Base-by-base conservation (phyloP, 1,140 invertebrate genomes). In the Drosophila tani region DNA sequence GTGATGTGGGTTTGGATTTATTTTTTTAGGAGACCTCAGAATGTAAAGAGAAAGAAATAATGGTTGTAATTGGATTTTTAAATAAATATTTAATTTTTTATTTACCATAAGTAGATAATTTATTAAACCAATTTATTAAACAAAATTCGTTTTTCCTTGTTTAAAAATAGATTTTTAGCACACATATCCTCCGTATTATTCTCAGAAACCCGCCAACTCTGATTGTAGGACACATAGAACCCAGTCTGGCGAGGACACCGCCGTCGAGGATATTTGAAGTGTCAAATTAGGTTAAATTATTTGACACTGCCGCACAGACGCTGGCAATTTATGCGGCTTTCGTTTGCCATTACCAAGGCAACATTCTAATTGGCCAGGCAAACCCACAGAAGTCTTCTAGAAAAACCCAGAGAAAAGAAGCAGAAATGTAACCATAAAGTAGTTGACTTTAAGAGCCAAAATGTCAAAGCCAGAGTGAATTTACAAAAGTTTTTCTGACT, bases 271-370 rank as follows among this genome's bases (percentile, higher is more conserved):
- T 69, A 90, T 90, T 90, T 90, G 85, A 92, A 87, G 91, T 91
- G 91, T 84, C 91, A 92, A 92, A 92, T 92, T 91, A 91, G 91
- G 91, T 87, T 92, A 92, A 91, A 91, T 91, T 92, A 92, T 87
- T 91, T 91, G 86, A 91, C 86, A 91, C 73, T 76, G 55, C 47
- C 56, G 59, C 78, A 62, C 74, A 81, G 64, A 64, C 59, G 75
- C 53, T 47, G 47, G 67, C 75, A 90, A 85, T 90, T 90, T 90
- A 88, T 88, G 81, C 60, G 81, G 55, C 55, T 76, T 73, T 46
- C 50, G 15, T 14, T 24, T 41, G 43, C 43, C 51, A 62, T 35
- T 58, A 46, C 76, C 68, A 66, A 41, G 58, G 67, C 79, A 68
- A 38, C 55, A 71, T 85, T 90, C 79, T 90, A 90, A 85, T 91